Percentiles rank a stretch among this genome's conserved stretches.
Evolutionary conservation across 2,888 invertebrate genomes (phyloP).

Genomic region (Cantharis nigra): DNA sequence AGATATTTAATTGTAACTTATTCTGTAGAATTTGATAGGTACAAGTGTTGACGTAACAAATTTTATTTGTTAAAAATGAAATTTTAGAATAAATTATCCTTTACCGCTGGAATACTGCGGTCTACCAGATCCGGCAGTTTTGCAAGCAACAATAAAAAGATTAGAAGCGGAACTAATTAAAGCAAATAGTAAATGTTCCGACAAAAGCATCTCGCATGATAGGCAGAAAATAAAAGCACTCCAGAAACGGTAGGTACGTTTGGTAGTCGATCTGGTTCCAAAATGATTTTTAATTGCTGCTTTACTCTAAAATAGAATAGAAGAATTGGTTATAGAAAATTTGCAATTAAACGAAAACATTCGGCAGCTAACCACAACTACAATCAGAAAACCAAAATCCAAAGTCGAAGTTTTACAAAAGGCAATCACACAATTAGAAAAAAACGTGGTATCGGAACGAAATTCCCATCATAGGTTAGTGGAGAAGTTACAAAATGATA

Average conservation of each 20-base stretch:
- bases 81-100: slow-evolving; percentile 59
- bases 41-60: slow-evolving; percentile 9
- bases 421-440: slow-evolving; percentile 55
- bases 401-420: slow-evolving; percentile 45
- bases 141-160: slow-evolving; percentile 58
- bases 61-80: not conserved
- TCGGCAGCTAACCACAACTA: slow-evolving; percentile 35
- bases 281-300: not conserved
- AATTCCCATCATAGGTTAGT: slow-evolving; percentile 54
- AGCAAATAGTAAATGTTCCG: slow-evolving; percentile 44
- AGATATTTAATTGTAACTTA: slow-evolving; percentile 61
- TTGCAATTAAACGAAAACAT: slow-evolving; percentile 44
- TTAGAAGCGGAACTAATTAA: slow-evolving; percentile 56
- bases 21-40: slow-evolving; percentile 61
- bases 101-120: slow-evolving; percentile 61
- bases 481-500: slow-evolving; percentile 54
- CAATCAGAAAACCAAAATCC: slow-evolving; percentile 38
- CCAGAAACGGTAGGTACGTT: slow-evolving; percentile 45
- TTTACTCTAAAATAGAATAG: slow-evolving; percentile 41
- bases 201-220: not conserved
- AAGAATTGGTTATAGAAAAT: slow-evolving; percentile 50
- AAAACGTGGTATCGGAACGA: slow-evolving; percentile 53
- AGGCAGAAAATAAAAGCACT: slow-evolving; percentile 26
- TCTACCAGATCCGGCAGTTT: slow-evolving; percentile 57
- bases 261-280: not conserved